Base-by-base conservation (phyloP, 2,113 vertebrate species). In the human (Homo sapiens) region DNA sequence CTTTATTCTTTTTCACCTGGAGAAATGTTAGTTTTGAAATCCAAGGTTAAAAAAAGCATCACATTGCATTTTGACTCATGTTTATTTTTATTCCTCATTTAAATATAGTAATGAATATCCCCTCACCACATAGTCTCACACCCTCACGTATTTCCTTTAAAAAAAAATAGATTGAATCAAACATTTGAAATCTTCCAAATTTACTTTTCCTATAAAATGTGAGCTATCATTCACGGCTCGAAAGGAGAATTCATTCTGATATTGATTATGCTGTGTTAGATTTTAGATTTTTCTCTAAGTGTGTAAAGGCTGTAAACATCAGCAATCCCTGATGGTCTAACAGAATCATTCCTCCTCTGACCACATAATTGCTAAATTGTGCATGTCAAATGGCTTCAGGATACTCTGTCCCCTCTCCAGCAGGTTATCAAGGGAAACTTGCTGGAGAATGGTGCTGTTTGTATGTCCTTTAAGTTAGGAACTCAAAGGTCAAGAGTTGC, bases 291-390 rank as follows among this genome's bases (percentile, higher is more conserved):
- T 73, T 98, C 98, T 97, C 86, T 97, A 97, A 98, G 97, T 92
- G 82, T 92, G 73, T 97, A 98, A 98, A 98, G 23, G 83, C 91
- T 96, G 89, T 96, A 97, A 98, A 98, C 95, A 97, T 92, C 86
- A 96, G 97, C 89, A 95, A 85, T 97, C 96, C 97, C 98, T 97
- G 95, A 32, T 91, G 98, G 96, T 96, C 98, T 98, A 98, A 97
- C 97, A 98, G 97, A 98, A 98, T 97, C 97, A 94, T 98, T 98
- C 93, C 95, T 98, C 97, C 97, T 97, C 97, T 98, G 97, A 98
- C 98, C 96, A 97, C 97, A 97, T 98, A 98, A 99, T 98, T 99
- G 99, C 98, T 99, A 98, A 99, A 99, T 98, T 98, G 98, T 98
- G 98, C 98, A 97, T 99, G 98, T 97, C 98, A 98, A 98, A 99